Evolutionary conservation across 2,113 vertebrate species (phyloP).

Genomic region (Peromyscus leucopus): DNA sequence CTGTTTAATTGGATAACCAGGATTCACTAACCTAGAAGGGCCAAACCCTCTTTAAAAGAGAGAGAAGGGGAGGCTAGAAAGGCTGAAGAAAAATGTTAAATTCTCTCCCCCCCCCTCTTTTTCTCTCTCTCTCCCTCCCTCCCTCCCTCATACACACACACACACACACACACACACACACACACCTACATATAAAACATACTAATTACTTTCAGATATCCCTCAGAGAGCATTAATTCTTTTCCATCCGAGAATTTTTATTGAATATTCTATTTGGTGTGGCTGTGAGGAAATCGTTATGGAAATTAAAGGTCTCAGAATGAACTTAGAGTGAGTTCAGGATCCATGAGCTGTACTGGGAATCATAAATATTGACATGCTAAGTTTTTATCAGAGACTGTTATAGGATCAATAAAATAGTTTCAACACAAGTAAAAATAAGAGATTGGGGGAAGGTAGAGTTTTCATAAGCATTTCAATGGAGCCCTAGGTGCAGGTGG

Average conservation of each 20-base stretch:
- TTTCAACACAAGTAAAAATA: constrained; percentile 2
- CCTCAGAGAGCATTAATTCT: not conserved
- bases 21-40: not conserved
- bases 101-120: not conserved
- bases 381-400: not conserved
- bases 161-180: not conserved
- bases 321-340: not conserved
- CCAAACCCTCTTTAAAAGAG: not conserved
- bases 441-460: not conserved
- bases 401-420: constrained; percentile 4
- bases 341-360: not conserved
- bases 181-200: not conserved
- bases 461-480: constrained; percentile 5
- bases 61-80: not conserved
- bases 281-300: not conserved
- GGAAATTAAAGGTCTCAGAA: not conserved
- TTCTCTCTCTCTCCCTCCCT: not conserved
- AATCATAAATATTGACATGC: not conserved
- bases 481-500: not conserved
- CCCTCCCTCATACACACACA: not conserved
- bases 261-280: not conserved
- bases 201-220: not conserved
- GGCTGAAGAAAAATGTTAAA: not conserved
- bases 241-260: constrained; percentile 37
- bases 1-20: not conserved